Evolutionary conservation across 2,888 invertebrate genomes (phyloP).

Genomic region (Machimus rusticus): DNA sequence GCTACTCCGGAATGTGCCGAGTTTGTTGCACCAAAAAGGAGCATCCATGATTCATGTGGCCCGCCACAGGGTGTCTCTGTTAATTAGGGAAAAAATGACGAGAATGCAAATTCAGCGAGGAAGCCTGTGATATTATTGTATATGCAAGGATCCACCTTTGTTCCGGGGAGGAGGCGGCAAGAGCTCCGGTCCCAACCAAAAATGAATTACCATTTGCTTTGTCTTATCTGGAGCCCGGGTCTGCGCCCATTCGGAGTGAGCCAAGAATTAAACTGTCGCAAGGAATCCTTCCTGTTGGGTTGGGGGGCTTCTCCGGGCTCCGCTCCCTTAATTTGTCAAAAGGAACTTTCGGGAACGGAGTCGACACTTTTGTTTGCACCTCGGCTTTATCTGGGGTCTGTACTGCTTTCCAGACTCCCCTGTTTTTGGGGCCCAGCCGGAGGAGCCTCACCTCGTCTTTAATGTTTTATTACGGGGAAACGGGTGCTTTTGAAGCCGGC

Average conservation of each 20-base stretch:
- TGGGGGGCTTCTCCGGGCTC: background rate
- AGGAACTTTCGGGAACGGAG: background rate
- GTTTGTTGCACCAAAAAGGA: slow-evolving; percentile 1
- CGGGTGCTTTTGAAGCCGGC: background rate
- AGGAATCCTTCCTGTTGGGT: background rate
- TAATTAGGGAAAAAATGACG: slow-evolving; percentile 35
- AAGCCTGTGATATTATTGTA: background rate
- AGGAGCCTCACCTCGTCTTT: background rate
- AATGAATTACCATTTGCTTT: slow-evolving; percentile 18
- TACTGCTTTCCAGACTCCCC: background rate
- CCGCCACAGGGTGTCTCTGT: slow-evolving; percentile 6
- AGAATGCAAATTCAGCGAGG: slow-evolving; percentile 1
- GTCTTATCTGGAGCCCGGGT: background rate
- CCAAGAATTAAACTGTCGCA: background rate
- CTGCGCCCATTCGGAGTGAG: background rate
- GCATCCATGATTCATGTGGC: background rate
- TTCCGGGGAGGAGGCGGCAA: background rate
- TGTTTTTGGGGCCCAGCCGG: background rate
- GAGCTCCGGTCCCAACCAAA: background rate
- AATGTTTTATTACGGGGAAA: slow-evolving; percentile 1
- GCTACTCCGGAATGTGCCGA: background rate
- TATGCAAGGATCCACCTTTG: background rate
- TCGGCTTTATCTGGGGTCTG: background rate
- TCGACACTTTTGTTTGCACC: slow-evolving; percentile 1
- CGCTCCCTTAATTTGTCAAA: slow-evolving; percentile 7